Percentiles rank a stretch among this genome's conserved stretches.
Evolutionary conservation across 2,113 vertebrate species (phyloP).

Genomic region (Tupaia tana): DNA sequence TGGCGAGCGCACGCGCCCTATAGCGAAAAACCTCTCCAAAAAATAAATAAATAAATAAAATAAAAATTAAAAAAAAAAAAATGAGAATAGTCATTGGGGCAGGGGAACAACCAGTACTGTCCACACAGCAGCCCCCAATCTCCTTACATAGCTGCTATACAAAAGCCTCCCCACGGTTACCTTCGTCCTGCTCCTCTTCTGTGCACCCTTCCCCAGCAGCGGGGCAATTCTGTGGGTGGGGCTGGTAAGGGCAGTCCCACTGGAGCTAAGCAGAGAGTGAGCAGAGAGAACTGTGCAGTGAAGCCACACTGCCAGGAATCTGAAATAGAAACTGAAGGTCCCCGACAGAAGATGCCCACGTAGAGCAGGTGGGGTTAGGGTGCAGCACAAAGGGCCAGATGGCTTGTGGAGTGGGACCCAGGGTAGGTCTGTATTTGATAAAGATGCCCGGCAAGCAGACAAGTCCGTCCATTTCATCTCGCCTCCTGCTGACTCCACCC

Average conservation of each 20-base stretch:
- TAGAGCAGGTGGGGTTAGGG: background rate
- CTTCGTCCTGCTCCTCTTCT: background rate
- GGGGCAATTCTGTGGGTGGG: background rate
- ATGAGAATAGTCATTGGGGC: background rate
- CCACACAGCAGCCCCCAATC: background rate
- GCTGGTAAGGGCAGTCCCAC: background rate
- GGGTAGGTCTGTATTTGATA: no score
- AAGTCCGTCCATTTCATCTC: no score
- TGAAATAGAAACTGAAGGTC: background rate
- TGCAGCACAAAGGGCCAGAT: background rate
- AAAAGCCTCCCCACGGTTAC: background rate
- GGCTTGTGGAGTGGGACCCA: background rate
- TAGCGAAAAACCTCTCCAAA: no score
- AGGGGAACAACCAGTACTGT: background rate
- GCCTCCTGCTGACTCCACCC: background rate
- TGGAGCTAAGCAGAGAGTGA: background rate
- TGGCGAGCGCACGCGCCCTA: no score
- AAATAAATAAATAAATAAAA: no score
- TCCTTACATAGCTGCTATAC: background rate
- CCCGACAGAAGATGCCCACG: background rate
- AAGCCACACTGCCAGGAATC: background rate
- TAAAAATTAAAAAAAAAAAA: no score
- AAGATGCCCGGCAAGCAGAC: no score
- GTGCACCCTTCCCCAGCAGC: background rate
- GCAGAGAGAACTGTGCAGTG: background rate